A percentile compares a stretch with the other conserved stretches of the same genome.
phyloP scores from a whole-genome alignment of 1,140 invertebrate genomes.

The Caenorhabditis brenneri region DNA sequence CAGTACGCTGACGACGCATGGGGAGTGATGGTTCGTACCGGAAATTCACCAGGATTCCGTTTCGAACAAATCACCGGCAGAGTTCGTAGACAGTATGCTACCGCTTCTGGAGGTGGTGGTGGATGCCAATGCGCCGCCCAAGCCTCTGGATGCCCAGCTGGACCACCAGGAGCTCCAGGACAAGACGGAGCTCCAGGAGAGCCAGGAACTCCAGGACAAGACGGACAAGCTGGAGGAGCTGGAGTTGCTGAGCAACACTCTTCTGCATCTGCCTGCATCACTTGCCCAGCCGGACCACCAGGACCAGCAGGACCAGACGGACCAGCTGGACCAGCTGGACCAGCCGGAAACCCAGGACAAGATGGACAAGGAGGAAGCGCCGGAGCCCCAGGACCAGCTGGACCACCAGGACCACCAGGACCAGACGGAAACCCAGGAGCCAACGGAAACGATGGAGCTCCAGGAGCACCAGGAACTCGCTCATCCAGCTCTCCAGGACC shows the following conservation, averaged over 20 bases:
- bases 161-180: conserved; percentile 40
- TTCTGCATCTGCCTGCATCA: conserved; percentile 13
- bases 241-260: not conserved
- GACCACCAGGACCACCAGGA: conserved; percentile 45
- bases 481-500: conserved; percentile 34
- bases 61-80: conserved; percentile 23
- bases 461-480: conserved; percentile 48
- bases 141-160: conserved; percentile 9
- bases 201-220: conserved; percentile 33
- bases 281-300: conserved; percentile 51
- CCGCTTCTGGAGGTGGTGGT: conserved; percentile 15
- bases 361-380: not conserved
- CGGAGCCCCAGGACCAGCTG: conserved; percentile 26
- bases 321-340: conserved; percentile 37
- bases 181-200: conserved; percentile 9
- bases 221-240: conserved; percentile 36
- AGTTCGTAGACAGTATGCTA: conserved; percentile 35
- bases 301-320: conserved; percentile 39
- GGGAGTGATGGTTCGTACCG: conserved; percentile 21
- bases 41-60: conserved; percentile 24
- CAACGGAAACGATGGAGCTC: conserved; percentile 17
- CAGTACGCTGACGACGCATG: conserved; percentile 33
- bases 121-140: conserved; percentile 10
- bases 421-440: conserved; percentile 36
- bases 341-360: conserved; percentile 32